phyloP scores from a whole-genome alignment of 2,113 vertebrate species.

The Varanus salvator region DNA sequence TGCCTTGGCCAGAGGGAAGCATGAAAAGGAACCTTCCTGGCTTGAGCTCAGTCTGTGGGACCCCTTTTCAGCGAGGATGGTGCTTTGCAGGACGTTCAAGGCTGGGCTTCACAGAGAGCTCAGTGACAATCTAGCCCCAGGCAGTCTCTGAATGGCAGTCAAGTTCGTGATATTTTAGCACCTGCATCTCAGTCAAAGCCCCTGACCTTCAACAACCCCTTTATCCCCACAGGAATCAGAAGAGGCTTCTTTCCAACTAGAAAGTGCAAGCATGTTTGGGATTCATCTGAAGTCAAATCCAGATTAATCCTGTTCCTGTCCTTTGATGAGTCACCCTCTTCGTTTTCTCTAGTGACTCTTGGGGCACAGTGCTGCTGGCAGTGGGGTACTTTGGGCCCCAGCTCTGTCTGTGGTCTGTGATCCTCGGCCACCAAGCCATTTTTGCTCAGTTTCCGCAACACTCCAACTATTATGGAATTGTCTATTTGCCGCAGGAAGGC shows the following conservation, averaged over 20 bases:
- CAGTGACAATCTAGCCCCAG: too few relatives aligned
- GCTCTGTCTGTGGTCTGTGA: background rate
- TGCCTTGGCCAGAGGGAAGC: background rate
- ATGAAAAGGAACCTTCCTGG: background rate
- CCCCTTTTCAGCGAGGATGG: background rate
- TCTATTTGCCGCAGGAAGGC: slow-evolving; percentile 61
- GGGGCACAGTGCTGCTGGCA: background rate
- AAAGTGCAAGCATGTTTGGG: background rate
- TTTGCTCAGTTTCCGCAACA: slow-evolving; percentile 42
- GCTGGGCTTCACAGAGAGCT: background rate
- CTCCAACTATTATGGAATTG: slow-evolving; percentile 59
- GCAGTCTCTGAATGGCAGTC: background rate
- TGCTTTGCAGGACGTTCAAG: background rate
- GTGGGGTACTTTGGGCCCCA: background rate
- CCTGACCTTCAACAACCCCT: background rate
- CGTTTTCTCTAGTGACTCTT: background rate
- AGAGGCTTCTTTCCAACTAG: background rate
- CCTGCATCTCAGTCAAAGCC: background rate
- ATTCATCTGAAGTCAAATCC: slow-evolving; percentile 6
- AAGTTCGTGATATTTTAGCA: background rate
- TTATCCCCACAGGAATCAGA: background rate
- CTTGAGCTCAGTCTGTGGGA: background rate
- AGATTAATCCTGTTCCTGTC: slow-evolving; percentile 1
- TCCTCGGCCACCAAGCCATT: background rate
- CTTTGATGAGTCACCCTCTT: background rate